These are phyloP conservation scores for Brachypteracias leptosomus DNA, from an alignment of 2,113 vertebrate species.

Conservation along the genomic window DNA sequence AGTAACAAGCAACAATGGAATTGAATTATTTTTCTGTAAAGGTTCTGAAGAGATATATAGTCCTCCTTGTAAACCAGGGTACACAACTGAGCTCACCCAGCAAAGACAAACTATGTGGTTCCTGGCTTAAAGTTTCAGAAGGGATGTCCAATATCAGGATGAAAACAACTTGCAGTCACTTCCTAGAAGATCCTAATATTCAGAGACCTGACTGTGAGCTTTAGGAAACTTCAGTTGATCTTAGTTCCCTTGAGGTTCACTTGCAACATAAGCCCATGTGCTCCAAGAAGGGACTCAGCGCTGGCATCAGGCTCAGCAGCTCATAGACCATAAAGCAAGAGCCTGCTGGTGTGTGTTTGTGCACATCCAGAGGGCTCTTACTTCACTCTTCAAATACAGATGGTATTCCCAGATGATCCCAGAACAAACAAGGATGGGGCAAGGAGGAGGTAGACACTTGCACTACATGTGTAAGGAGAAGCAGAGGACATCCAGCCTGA, in stretches of 20 bases:
- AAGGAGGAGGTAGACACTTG: not conserved
- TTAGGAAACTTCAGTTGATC: not conserved
- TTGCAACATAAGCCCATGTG: fast-evolving
- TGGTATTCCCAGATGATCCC: not conserved
- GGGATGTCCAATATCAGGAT: not conserved
- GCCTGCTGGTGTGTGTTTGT: not conserved
- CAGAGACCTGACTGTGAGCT: not conserved
- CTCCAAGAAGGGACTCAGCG: not conserved
- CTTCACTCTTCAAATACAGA: not conserved
- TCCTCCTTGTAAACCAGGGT: not conserved
- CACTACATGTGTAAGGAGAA: fast-evolving
- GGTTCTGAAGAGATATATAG: not conserved
- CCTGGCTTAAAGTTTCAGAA: not conserved
- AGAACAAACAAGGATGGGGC: not conserved
- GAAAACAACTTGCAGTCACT: not conserved
- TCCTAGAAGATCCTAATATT: not conserved
- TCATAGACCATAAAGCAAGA: not conserved
- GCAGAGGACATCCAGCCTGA: not conserved
- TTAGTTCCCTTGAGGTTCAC: not conserved
- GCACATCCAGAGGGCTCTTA: not conserved
- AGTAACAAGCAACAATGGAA: not conserved
- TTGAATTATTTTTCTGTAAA: not conserved
- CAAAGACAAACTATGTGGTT: not conserved
- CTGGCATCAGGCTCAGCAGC: not conserved
- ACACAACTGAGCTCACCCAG: not conserved